Base-by-base conservation (phyloP, 2,888 invertebrate species). In the Empis stercorea region DNA sequence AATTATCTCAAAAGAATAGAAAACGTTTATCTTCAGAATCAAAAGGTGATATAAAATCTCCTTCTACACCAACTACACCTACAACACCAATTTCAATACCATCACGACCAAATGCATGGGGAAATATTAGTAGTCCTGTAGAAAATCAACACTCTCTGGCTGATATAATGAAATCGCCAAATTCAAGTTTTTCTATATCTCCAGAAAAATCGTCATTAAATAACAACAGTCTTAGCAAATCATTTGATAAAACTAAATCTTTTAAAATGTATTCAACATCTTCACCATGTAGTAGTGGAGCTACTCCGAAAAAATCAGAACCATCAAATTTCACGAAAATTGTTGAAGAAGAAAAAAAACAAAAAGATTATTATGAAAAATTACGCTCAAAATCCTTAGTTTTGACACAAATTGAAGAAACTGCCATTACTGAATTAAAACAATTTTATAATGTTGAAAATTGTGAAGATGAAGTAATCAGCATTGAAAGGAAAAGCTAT, bases 381-480 rank as follows among this genome's bases (percentile, higher is more conserved):
- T 79, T 82, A 57, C 78, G 78, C 61, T 80, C 80, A 9, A 88
- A 88, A 63, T 78, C 84, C 1, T 71, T 89, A 20, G 66, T 71
- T 48, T 70, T 84, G 54, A 87, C 87, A 14, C 87, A 88, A 78
- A 87, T 87, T 55, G 92, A 92, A 72, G 91, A 92, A 63, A 80
- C 79, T 62, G 91, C 91, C 1, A 87, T 92, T 55, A 80, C 83
- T 51, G 87, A 89, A 55, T 66, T 92, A 49, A 73, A 79, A 47
- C 72, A 74, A 49, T 83, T 84, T 63, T 91, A 91, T 68, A 81
- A 81, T 57, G 76, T 79, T 1, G 77, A 78, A 48, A 77, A 80
- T 56, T 71, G 78, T 27, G 75, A 75, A 38, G 86, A 88, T 56
- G 87, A 88, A 64, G 64, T 75, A 44, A 84, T 89, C 46, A 79